Evolutionary conservation across 2,797 vertebrate genomes (phyloP), one percentile per base, ranked within the genome.

Genomic region (Lepidocolaptes lacrymiger): DNA sequence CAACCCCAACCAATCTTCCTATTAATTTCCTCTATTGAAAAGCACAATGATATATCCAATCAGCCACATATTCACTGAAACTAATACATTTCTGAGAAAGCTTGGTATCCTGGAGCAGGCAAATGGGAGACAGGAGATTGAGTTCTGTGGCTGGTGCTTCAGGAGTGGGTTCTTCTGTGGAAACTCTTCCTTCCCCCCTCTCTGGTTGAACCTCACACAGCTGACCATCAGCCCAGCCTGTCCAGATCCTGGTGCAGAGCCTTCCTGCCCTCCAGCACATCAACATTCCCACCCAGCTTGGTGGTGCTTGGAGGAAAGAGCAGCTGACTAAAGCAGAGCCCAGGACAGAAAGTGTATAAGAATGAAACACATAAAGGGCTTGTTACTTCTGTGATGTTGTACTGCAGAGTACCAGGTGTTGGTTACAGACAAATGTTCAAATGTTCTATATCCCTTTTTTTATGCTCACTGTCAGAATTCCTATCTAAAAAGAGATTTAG

Each of bases 251-350:
- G 21, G 26, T 67, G 72, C 58, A 58, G 59, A 46, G 51, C 4
- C 19, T 62, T 30, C 23, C 48, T 76, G 36, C 56, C 19, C 21
- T 51, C 12, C 44, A 39, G 44, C 51, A 39, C 28, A 3, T 26
- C 0, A 0, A 4, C 21, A 27, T 32, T 52, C 6, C 66, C 23
- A 12, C 58, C 58, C 44, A 13, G 2, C 8, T 1, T 1, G 2
- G 23, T 12, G 64, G 0, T 19, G 9, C 22, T 4, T 12, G 23
- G 16, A 59, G 44, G 15, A 23, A 59, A 22, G n/a, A 85, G 19
- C 71, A 82, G 20, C 34, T 14, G 4, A 5, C 27, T 24, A 9
- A 39, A 69, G 51, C 43, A 79, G 48, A 83, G 17, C 17, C 12
- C 9, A 14, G 76, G 43, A 27, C 16, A 58, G 9, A 22, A 44